A percentile compares a stretch with the other conserved stretches of the same genome.
Conservation (phyloP, 1,140 invertebrate genomes). For the Fopius arisanus region DNA sequence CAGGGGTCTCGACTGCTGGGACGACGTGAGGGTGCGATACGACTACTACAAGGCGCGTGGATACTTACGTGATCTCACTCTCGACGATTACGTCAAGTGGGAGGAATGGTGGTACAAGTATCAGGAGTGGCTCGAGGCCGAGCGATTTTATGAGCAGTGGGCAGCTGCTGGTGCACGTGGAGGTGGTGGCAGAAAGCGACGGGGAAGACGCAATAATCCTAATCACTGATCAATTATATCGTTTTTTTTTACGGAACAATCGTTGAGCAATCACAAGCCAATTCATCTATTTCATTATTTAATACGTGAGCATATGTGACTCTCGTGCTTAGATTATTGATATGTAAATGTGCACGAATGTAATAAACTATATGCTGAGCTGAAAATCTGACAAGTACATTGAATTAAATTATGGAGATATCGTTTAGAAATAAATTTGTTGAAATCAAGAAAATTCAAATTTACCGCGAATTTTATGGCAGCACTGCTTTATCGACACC, state of each 20-base stretch:
- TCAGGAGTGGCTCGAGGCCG: constrained; percentile 87
- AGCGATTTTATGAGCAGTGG: constrained; percentile 83
- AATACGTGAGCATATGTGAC: constrained; percentile 1
- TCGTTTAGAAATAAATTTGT: too few relatives aligned
- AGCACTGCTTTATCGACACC: too few relatives aligned
- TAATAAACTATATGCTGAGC: background rate
- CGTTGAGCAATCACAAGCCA: background rate
- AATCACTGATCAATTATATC: constrained; percentile 43
- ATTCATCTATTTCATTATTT: background rate
- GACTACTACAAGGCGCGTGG: constrained; percentile 88
- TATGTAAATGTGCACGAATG: background rate
- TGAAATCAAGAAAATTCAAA: too few relatives aligned
- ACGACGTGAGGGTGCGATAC: constrained; percentile 83
- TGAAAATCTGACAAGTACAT: too few relatives aligned
- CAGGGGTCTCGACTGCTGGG: constrained; percentile 80
- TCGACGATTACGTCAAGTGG: constrained; percentile 90
- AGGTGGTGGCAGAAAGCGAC: constrained; percentile 50
- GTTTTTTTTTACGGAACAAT: background rate
- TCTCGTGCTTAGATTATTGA: background rate
- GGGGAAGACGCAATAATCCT: constrained; percentile 54
- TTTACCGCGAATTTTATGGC: too few relatives aligned
- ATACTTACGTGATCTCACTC: constrained; percentile 77
- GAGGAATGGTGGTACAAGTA: constrained; percentile 95
- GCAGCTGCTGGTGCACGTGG: constrained; percentile 51
- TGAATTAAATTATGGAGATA: background rate